Conservation (phyloP, 2,113 vertebrate species). For the Thomomys bottae region DNA sequence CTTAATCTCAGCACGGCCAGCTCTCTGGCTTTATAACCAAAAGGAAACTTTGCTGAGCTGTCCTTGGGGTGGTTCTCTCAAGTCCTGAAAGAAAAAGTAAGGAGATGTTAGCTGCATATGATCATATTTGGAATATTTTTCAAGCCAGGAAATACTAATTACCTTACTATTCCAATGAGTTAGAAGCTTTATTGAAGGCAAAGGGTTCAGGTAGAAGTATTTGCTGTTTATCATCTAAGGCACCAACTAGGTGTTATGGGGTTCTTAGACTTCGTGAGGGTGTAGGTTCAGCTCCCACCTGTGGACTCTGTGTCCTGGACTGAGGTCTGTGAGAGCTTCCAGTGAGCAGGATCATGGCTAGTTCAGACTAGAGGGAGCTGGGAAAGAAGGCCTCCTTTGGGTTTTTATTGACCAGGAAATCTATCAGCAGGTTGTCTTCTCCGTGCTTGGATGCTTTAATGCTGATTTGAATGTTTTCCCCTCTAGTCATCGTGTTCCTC, state of each 20-base stretch:
- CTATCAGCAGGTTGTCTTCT: constrained; percentile 73
- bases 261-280: not conserved
- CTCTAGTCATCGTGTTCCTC: constrained; percentile 99
- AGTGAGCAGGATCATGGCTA: not conserved
- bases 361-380: not conserved
- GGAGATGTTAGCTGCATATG: not conserved
- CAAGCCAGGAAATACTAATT: constrained; percentile 20
- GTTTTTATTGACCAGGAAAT: constrained; percentile 41
- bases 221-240: constrained; percentile 4
- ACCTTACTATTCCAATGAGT: constrained; percentile 9
- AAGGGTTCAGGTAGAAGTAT: not conserved
- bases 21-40: not conserved
- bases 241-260: not conserved
- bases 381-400: constrained; percentile 72
- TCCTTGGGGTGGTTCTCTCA: not conserved
- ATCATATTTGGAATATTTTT: not conserved
- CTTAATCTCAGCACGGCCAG: not conserved
- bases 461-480: constrained; percentile 81
- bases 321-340: not conserved
- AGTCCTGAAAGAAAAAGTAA: not conserved
- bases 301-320: not conserved
- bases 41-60: constrained; percentile 11
- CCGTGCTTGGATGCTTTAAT: constrained; percentile 80
- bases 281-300: not conserved
- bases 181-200: constrained; percentile 8